Conservation (phyloP, 2,888 invertebrate genomes). For the Tricholauxania praeusta region DNA sequence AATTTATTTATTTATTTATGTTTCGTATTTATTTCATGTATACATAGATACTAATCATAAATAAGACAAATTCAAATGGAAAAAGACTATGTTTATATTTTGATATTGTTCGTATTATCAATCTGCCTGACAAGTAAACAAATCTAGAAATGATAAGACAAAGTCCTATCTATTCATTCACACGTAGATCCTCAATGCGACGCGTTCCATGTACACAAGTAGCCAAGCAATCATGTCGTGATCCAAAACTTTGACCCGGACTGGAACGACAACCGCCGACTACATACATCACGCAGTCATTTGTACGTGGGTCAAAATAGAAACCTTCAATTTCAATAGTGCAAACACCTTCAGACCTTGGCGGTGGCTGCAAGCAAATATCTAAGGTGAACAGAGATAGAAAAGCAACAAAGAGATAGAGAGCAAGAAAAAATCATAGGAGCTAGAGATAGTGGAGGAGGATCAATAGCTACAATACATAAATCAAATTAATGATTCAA, state of each 20-base stretch:
- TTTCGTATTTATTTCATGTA: too few species aligned
- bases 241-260: slow-evolving; percentile 64
- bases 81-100: too few species aligned
- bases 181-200: slow-evolving; percentile 58
- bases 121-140: too few species aligned
- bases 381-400: slow-evolving; percentile 44
- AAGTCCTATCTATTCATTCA: slow-evolving; percentile 52
- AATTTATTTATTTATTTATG: too few species aligned
- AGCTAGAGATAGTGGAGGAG: slow-evolving; percentile 2
- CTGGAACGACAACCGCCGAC: slow-evolving; percentile 60
- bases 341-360: slow-evolving; percentile 61
- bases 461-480: background rate
- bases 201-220: slow-evolving; percentile 60
- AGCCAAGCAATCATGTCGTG: slow-evolving; percentile 57
- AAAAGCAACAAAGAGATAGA: slow-evolving; percentile 6
- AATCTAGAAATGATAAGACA: too few species aligned
- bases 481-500: background rate
- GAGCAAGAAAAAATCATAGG: background rate
- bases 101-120: too few species aligned
- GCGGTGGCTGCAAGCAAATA: slow-evolving; percentile 61
- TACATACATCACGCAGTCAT: slow-evolving; percentile 59
- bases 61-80: too few species aligned
- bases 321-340: slow-evolving; percentile 64
- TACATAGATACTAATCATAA: too few species aligned
- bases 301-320: slow-evolving; percentile 58